Evolutionary conservation across 1,140 invertebrate genomes (phyloP).

Genomic region (Prorops nasuta): DNA sequence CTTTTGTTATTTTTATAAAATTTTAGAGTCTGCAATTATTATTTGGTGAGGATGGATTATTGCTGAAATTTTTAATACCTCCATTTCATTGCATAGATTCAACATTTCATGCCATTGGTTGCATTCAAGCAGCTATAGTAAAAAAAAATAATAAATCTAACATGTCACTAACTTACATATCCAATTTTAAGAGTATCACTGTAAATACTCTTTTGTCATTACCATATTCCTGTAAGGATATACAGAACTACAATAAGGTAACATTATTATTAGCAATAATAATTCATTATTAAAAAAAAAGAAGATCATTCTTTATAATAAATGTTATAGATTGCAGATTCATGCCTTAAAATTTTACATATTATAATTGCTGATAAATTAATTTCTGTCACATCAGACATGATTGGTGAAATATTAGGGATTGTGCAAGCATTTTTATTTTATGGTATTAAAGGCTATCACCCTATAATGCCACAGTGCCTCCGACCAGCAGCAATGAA

Average conservation of each 20-base stretch:
- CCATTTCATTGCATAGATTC: slow-evolving; percentile 40
- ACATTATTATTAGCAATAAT: no score
- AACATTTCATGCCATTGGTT: no score
- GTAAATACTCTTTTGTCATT: no score
- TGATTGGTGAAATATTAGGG: slow-evolving; percentile 57
- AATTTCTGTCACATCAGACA: slow-evolving; percentile 23
- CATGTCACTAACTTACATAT: no score
- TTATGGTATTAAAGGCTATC: slow-evolving; percentile 48
- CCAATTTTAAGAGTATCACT: no score
- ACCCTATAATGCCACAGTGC: slow-evolving; percentile 39
- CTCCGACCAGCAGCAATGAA: slow-evolving; percentile 58
- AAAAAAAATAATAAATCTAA: no score
- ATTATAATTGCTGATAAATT: slow-evolving; percentile 26
- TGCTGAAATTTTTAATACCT: slow-evolving; percentile 28
- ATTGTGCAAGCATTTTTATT: slow-evolving; percentile 57
- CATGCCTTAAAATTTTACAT: slow-evolving; percentile 37
- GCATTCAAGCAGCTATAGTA: no score
- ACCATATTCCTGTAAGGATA: no score
- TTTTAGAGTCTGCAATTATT: slow-evolving; percentile 39
- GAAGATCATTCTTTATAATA: no score
- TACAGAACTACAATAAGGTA: no score
- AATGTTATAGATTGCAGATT: no score
- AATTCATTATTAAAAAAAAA: no score
- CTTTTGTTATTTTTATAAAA: slow-evolving; percentile 1
- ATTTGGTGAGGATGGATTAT: slow-evolving; percentile 26